Evolutionary conservation across 2,797 vertebrate genomes (phyloP).

Genomic region (Hoplostethus atlanticus): DNA sequence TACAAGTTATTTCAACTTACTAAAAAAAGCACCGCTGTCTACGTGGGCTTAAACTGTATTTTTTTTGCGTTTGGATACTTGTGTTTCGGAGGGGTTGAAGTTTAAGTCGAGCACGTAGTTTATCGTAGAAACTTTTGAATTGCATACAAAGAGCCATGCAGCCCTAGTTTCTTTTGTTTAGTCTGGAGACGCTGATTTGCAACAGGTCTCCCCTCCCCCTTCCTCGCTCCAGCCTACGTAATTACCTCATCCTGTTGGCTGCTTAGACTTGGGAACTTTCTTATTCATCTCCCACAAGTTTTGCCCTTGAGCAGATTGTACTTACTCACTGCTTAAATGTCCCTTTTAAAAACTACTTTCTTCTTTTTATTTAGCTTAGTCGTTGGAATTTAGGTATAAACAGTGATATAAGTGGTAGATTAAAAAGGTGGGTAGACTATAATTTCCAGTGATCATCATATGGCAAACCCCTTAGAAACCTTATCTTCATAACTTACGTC

Average conservation of each 20-base stretch:
- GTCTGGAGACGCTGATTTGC: conserved; percentile 88
- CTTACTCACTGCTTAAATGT: background rate
- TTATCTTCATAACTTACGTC: background rate
- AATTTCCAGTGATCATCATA: no score
- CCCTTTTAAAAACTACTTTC: background rate
- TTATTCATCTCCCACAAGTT: conserved; percentile 63
- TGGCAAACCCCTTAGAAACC: background rate
- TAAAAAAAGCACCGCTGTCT: conserved; percentile 24
- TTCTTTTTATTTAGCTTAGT: background rate
- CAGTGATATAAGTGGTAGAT: no score
- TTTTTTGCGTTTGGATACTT: background rate
- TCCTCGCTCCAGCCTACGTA: conserved; percentile 73
- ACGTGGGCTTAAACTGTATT: background rate
- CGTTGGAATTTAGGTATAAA: no score
- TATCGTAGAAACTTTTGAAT: conserved; percentile 69
- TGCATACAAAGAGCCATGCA: conserved; percentile 75
- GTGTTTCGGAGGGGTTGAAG: background rate
- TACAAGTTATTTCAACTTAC: conserved; percentile 69
- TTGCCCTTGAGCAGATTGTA: conserved; percentile 12
- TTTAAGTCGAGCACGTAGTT: conserved; percentile 17
- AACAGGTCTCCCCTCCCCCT: conserved; percentile 87
- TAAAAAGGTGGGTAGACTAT: no score
- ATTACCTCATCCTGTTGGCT: conserved; percentile 83
- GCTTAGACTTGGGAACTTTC: conserved; percentile 73
- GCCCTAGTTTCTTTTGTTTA: conserved; percentile 88